Evolutionary conservation across 2,113 vertebrate species (phyloP), one percentile per base, ranked within the genome.

Genomic region (Chaetops frenatus): DNA sequence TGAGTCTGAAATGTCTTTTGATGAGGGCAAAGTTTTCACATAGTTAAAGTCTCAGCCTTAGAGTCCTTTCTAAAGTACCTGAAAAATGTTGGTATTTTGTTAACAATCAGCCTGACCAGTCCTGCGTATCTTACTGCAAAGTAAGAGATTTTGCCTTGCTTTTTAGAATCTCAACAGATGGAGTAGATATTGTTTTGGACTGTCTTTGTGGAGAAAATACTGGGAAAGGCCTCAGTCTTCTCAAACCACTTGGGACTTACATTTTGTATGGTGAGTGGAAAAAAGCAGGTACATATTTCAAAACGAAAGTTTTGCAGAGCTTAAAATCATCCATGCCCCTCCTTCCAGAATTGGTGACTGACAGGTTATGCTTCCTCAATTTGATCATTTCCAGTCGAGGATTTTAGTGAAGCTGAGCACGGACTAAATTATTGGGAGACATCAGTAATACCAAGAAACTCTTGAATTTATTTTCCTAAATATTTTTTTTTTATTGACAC

Each of bases 171-270:
- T 99, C 98, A 24, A 96, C 99, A 50, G 99, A 99, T 67, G 99
- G 99, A 51, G 99, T 99, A 57, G 99, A 99, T 96, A 98, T 99
- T 40, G 99, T 99, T 87, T 97, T 99, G 96, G 99, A 99, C 94
- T 99, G 99, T 88, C 97, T 99, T 72, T 99, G 99, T 97, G 99
- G 99, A 65, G 99, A 99, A 96, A 99, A 99, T 87, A 99, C 99
- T 17, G 99, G 98, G 44, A 99, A 99, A 97, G 98, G 99, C 25
- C 98, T 99, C 86, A 98, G 98, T 94, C 98, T 99, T 90, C 98
- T 99, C 81, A 99, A 99, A 94, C 99, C 99, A 6, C 97, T 99
- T 94, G 99, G 99, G 92, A 99, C 99, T 56, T 99, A 99, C 42
- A 99, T 99, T 97, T 98, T 99, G 85, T 99, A 99, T 36, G 99